phyloP scores from a whole-genome alignment of 2,797 vertebrate genomes.

The Danionella dracula region DNA sequence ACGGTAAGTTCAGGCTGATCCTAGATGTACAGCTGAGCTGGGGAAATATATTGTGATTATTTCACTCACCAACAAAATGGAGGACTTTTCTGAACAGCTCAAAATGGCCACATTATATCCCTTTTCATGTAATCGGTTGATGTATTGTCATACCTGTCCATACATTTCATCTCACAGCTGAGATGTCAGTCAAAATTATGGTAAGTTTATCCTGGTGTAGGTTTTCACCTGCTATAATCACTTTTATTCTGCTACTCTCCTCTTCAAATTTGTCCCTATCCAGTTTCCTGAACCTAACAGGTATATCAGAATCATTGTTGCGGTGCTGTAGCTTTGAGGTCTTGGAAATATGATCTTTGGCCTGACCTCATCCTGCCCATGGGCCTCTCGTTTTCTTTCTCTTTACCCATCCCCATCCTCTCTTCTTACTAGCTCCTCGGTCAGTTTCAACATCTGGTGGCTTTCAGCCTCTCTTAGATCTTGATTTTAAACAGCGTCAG shows the following conservation, averaged over 20 bases:
- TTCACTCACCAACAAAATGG: slow-evolving; percentile 23
- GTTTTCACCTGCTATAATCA: slow-evolving; percentile 55
- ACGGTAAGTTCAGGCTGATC: neutral
- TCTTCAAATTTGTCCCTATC: slow-evolving; percentile 61
- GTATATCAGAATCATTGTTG: slow-evolving; percentile 71
- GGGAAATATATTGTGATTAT: neutral
- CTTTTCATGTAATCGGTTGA: slow-evolving; percentile 36
- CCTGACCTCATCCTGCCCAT: slow-evolving; percentile 72
- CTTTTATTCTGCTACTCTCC: slow-evolving; percentile 58
- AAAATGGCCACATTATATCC: slow-evolving; percentile 30
- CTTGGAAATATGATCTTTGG: slow-evolving; percentile 69
- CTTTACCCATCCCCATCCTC: neutral
- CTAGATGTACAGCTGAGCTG: neutral
- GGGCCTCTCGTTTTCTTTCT: slow-evolving; percentile 45
- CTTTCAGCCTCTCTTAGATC: slow-evolving; percentile 60
- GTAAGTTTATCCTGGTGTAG: slow-evolving; percentile 56
- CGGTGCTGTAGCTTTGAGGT: slow-evolving; percentile 63
- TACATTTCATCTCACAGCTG: slow-evolving; percentile 24
- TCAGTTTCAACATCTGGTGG: slow-evolving; percentile 66
- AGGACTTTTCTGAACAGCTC: neutral
- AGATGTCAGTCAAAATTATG: slow-evolving; percentile 49
- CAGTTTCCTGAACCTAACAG: slow-evolving; percentile 64
- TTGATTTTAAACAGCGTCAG: slow-evolving; percentile 60
- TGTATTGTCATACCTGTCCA: slow-evolving; percentile 45
- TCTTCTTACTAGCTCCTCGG: slow-evolving; percentile 36